phyloP scores from a whole-genome alignment of 1,140 invertebrate species.

The Pseudomyrmex flavicornis region DNA sequence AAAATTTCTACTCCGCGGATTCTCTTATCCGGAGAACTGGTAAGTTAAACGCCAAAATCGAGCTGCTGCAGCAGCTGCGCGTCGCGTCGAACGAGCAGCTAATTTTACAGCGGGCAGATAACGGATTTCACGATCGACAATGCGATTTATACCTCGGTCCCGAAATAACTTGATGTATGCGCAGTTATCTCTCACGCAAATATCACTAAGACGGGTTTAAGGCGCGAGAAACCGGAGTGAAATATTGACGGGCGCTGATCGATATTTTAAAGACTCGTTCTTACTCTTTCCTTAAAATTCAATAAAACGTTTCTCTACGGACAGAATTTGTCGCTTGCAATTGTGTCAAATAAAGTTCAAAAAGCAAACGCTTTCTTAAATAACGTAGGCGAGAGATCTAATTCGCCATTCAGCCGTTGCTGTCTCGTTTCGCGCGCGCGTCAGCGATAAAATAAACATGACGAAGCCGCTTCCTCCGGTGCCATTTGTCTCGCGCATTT shows the following conservation, averaged over 20 bases:
- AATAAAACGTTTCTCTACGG: conserved; percentile 12
- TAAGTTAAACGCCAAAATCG: too few relatives aligned
- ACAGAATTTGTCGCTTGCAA: background rate
- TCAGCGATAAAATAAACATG: conserved; percentile 29
- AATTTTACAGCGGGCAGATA: background rate
- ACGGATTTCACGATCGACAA: conserved; percentile 24
- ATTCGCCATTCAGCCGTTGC: conserved; percentile 4
- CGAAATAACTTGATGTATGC: conserved; percentile 20
- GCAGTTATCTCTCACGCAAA: background rate
- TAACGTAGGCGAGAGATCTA: conserved; percentile 4
- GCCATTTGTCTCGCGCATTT: background rate
- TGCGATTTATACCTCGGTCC: conserved; percentile 6
- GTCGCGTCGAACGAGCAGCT: background rate
- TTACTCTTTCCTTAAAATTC: background rate
- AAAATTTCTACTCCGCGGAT: too few relatives aligned
- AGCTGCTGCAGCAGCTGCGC: too few relatives aligned
- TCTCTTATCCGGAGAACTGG: too few relatives aligned
- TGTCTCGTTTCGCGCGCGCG: conserved; percentile 18
- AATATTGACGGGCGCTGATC: conserved; percentile 29
- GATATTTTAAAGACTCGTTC: conserved; percentile 13
- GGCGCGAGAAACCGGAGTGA: conserved; percentile 3
- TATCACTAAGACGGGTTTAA: conserved; percentile 2
- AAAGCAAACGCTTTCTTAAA: conserved; percentile 35
- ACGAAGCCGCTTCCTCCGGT: background rate
- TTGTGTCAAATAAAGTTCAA: conserved; percentile 20